Conservation (phyloP, 1,140 invertebrate species). For the Drosophila orosa region DNA sequence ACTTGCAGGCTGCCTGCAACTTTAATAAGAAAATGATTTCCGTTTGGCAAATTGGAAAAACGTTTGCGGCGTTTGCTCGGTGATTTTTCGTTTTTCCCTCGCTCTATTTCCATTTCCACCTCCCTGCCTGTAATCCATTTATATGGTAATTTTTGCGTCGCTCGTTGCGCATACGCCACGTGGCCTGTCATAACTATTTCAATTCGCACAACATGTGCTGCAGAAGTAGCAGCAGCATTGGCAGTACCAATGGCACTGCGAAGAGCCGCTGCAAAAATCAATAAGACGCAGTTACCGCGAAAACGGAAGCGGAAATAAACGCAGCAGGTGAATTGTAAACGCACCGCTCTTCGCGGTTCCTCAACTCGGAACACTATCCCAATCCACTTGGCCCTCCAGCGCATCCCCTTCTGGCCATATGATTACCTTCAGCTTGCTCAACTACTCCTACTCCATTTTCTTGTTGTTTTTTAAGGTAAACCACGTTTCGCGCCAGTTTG, state of each 20-base stretch:
- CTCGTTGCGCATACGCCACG: slow-evolving; percentile 44
- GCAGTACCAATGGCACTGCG: background rate
- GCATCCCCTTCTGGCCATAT: slow-evolving; percentile 12
- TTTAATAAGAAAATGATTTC: slow-evolving; percentile 82
- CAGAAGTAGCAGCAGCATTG: slow-evolving; percentile 40
- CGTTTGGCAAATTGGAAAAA: slow-evolving; percentile 82
- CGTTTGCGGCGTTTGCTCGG: slow-evolving; percentile 62
- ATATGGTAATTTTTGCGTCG: slow-evolving; percentile 75
- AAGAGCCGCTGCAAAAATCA: slow-evolving; percentile 38
- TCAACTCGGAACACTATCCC: slow-evolving; percentile 3
- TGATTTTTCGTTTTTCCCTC: slow-evolving; percentile 30
- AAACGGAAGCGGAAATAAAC: slow-evolving; percentile 57
- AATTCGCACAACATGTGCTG: slow-evolving; percentile 73
- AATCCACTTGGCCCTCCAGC: background rate
- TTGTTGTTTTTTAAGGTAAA: slow-evolving; percentile 11
- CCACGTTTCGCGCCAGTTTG: slow-evolving; percentile 27
- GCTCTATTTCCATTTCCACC: slow-evolving; percentile 37
- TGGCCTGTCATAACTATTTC: slow-evolving; percentile 77
- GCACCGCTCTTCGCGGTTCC: slow-evolving; percentile 14
- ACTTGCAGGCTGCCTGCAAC: slow-evolving; percentile 60
- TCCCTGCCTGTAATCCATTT: slow-evolving; percentile 69
- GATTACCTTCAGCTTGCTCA: slow-evolving; percentile 44
- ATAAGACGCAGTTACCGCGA: slow-evolving; percentile 44
- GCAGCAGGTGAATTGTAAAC: slow-evolving; percentile 54
- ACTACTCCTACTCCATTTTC: slow-evolving; percentile 13